Evolutionary conservation across 2,113 vertebrate genomes (phyloP).

Genomic region (Salvelinus sp.): DNA sequence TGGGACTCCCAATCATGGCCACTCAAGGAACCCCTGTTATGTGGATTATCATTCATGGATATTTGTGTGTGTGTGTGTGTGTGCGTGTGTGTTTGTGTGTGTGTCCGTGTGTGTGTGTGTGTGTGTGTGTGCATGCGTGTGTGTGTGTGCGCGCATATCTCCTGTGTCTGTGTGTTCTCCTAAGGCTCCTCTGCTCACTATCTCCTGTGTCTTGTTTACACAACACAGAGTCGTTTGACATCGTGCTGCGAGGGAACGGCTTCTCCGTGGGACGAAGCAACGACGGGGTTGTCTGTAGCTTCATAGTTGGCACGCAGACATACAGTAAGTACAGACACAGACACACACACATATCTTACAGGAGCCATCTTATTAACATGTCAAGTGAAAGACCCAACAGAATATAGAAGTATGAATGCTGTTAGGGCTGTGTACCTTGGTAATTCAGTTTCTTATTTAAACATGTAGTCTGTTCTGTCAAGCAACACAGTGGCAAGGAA

Average conservation of each 20-base stretch:
- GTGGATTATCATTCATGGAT: no score
- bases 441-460: constrained; percentile 56
- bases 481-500: constrained; percentile 28
- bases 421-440: constrained; percentile 24
- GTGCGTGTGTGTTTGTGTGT: no score
- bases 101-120: no score
- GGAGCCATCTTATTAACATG: no score
- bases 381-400: no score
- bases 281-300: constrained; percentile 78
- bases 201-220: constrained; percentile 20
- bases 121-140: no score
- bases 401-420: neutral
- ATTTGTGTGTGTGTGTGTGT: no score
- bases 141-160: no score
- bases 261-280: constrained; percentile 75
- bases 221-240: constrained; percentile 86
- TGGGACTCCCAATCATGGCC: no score
- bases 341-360: no score
- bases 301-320: constrained; percentile 73
- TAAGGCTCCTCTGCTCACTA: neutral
- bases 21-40: no score
- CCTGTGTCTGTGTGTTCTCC: no score
- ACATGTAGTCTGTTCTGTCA: constrained; percentile 52
- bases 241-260: constrained; percentile 87
- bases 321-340: neutral